Evolutionary conservation across 2,797 vertebrate genomes (phyloP), one percentile per base, ranked within the genome.

Genomic region (Cichlasoma orientale): DNA sequence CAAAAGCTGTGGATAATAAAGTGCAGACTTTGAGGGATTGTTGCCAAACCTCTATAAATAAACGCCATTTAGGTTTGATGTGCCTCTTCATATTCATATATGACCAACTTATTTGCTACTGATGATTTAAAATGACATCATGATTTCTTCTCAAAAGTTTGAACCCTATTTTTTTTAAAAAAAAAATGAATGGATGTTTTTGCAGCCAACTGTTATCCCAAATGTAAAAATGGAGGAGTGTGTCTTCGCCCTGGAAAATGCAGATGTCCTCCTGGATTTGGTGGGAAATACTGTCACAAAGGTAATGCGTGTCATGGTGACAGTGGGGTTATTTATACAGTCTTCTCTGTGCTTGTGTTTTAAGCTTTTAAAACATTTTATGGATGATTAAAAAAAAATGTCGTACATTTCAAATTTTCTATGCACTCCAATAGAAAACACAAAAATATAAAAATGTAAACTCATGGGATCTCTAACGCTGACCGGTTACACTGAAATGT

Each of bases 181-280:
- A 29, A 54, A 53, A 71, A 58, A 41, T 50, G 23, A 0, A 0
- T 77, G 25, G 36, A 7, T 82, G 19, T 63, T 36, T 11, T 73
- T 88, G 54, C 89, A 97, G 97, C 96, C 82, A 96, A 93, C 56
- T 97, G 97, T 90, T 95, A 94, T 61, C 97, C 96, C 75, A 98
- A 97, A 90, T 97, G 97, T 93, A 97, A 97, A 92, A 97, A 97
- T 4, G 95, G 96, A 63, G 96, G 97, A 56, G 91, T 88, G 71
- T 98, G 96, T 85, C 96, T 97, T 58, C 93, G 95, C 55, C 97
- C 96, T 74, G 96, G 96, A 75, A 97, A 97, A 88, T 97, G 97
- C 92, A 94, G 96, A 90, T 97, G 97, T 80, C 94, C 91, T 12
- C 82, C 94, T 70, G 97, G 95, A 14, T 96, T 93, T 59, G 96